Percentiles rank a stretch among this genome's conserved stretches.
phyloP scores from a whole-genome alignment of 2,113 vertebrate genomes.

The Monopterus albus region DNA sequence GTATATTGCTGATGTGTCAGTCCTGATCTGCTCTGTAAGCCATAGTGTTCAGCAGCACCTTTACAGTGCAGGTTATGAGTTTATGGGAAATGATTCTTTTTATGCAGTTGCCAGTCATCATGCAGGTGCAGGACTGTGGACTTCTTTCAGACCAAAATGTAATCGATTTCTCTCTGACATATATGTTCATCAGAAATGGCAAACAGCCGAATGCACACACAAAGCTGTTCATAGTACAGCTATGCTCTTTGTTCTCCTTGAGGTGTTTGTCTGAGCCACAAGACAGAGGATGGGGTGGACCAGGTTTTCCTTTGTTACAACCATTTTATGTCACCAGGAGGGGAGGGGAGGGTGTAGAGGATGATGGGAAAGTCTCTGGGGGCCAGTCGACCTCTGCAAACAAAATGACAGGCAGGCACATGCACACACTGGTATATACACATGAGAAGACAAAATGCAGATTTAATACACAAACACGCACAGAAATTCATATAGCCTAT shows the following conservation, averaged over 20 bases:
- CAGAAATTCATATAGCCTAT: not conserved
- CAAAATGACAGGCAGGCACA: constrained; percentile 15
- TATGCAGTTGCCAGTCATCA: constrained; percentile 1
- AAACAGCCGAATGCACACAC: not conserved
- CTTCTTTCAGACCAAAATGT: not conserved
- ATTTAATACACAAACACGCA: constrained; percentile 10
- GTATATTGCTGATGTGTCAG: constrained; percentile 20
- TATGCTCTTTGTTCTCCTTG: constrained; percentile 40
- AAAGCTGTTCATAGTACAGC: not conserved
- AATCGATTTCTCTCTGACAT: not conserved
- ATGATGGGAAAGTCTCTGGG: constrained; percentile 52
- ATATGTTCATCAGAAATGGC: not conserved
- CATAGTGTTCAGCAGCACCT: not conserved
- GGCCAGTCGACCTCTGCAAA: constrained; percentile 41
- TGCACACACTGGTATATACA: not conserved
- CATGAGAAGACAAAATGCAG: constrained; percentile 21
- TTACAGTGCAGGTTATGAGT: constrained; percentile 40
- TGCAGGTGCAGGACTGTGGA: not conserved
- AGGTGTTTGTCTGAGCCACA: constrained; percentile 13
- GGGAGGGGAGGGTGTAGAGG: constrained; percentile 36
- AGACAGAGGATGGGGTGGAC: constrained; percentile 20
- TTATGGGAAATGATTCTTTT: constrained; percentile 13
- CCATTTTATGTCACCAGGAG: constrained; percentile 37
- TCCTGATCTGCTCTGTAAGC: constrained; percentile 26
- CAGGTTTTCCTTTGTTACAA: constrained; percentile 59